phyloP scores from a whole-genome alignment of 53 echinoderm and acorn worm species.

The Pentamera pediparva region DNA sequence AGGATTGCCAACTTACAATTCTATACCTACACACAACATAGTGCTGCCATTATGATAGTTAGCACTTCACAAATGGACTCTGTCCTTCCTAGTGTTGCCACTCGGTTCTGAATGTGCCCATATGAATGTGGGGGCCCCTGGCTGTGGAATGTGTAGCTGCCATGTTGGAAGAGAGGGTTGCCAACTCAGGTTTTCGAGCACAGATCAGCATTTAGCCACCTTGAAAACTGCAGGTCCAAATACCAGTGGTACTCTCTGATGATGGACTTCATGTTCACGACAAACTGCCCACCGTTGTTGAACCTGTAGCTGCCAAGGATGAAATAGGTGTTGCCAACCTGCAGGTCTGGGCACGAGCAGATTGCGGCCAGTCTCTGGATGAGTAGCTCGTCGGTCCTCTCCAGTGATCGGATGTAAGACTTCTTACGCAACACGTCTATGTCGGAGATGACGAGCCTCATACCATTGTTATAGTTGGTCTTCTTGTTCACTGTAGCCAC shows the following conservation, averaged over 20 bases:
- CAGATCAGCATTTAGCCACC: constrained; percentile 12
- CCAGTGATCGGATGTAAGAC: constrained; percentile 22
- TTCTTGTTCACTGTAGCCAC: neutral
- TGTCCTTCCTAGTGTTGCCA: too few relatives aligned
- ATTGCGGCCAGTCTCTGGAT: constrained; percentile 10
- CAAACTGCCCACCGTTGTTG: constrained; percentile 35
- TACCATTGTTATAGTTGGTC: neutral
- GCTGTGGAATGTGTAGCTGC: too few relatives aligned
- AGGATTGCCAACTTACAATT: too few relatives aligned
- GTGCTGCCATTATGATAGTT: too few relatives aligned
- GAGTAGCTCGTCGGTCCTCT: constrained; percentile 2
- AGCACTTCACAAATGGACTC: too few relatives aligned
- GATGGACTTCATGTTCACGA: constrained; percentile 49
- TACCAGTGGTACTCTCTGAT: constrained; percentile 57
- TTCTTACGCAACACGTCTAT: constrained; percentile 35
- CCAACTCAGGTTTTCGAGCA: too few relatives aligned
- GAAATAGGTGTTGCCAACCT: constrained; percentile 61
- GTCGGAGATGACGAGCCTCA: neutral
- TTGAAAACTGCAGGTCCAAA: neutral
- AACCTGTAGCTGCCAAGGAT: constrained; percentile 53
- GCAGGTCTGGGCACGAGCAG: constrained; percentile 64
- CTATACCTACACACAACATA: too few relatives aligned
- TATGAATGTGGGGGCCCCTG: too few relatives aligned
- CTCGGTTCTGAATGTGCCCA: too few relatives aligned
- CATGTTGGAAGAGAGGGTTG: too few relatives aligned